Evolutionary conservation across 2,888 invertebrate species (phyloP).

Genomic region (Lasioglossum vierecki): DNA sequence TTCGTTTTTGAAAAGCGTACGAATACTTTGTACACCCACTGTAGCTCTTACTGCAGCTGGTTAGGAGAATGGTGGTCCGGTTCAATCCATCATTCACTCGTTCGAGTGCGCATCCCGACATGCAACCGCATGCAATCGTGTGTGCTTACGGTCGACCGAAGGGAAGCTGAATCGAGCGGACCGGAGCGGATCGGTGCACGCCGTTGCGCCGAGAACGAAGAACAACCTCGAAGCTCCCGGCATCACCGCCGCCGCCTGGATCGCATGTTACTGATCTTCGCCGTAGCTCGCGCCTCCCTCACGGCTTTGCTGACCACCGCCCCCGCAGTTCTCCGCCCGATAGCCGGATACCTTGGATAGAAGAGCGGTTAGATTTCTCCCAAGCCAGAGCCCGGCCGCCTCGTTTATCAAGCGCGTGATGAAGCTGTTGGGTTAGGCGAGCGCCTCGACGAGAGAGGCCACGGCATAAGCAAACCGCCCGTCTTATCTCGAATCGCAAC

Average conservation of each 20-base stretch:
- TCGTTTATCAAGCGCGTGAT: slow-evolving; percentile 75
- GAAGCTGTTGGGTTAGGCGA: slow-evolving; percentile 75
- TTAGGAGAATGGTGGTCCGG: slow-evolving; percentile 32
- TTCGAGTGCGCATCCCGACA: slow-evolving; percentile 57
- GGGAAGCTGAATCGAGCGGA: slow-evolving; percentile 58
- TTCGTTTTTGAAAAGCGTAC: too few species aligned
- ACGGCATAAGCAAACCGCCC: slow-evolving; percentile 70
- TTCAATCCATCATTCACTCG: slow-evolving; percentile 69
- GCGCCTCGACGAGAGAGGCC: slow-evolving; percentile 50
- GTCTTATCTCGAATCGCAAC: slow-evolving; percentile 72
- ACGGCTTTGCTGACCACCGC: slow-evolving; percentile 45
- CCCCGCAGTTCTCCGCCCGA: neutral
- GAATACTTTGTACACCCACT: too few species aligned
- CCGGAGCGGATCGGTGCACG: neutral
- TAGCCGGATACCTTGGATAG: slow-evolving; percentile 40
- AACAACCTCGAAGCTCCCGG: neutral
- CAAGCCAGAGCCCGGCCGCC: slow-evolving; percentile 56
- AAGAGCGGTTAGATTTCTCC: slow-evolving; percentile 68
- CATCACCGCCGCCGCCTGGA: neutral
- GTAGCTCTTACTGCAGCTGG: neutral
- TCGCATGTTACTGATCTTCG: slow-evolving; percentile 44
- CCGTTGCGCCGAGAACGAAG: neutral
- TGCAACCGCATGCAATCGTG: slow-evolving; percentile 53
- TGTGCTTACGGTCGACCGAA: slow-evolving; percentile 44
- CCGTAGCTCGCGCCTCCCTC: slow-evolving; percentile 16